Base-by-base conservation (phyloP, 1,140 invertebrate genomes). In the Zaprionus taronus region DNA sequence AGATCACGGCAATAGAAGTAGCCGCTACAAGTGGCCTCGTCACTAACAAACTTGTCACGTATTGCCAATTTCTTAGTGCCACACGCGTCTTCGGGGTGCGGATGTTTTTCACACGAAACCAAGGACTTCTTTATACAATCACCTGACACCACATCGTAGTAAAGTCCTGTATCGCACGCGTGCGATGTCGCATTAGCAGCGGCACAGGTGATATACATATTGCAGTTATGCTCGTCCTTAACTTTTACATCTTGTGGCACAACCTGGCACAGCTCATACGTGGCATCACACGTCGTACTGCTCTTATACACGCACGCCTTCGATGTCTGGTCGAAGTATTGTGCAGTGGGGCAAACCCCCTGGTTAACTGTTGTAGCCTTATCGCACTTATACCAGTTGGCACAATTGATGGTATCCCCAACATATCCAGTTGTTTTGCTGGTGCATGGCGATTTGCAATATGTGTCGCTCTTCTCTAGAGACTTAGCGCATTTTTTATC, bases 1-100 rank as follows among this genome's bases (percentile, higher is more conserved):
- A 85, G 36, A 47, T 91, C 91, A 0, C 49, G 65, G 17, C 91
- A 92, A 65, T 85, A 91, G 41, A 72, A 91, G 53, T 91, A 92
- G 1, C 91, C 91, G 6, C 83, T 73, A 58, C 91, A 92, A 4
- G 91, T 87, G 17, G 85, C 90, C 0, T 69, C 57, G 41, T 92
- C 91, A 4, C 77, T 15, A 2, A 91, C 83, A 55, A 91, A 92
- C 34, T 62, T 73, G 41, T 81, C 58, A 1, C 73, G 81, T 15
- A 60, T 41, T 1, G 91, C 81, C 38, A 81, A 53, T 44, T 89
- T 92, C 55, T 71, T 80, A 20, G 64, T 91, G 57, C 91, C 91
- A 47, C 91, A 92, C 0, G 61, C 80, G 9, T 80, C 53, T 0
- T 69, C 55, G 9, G 91, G 91, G 9, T 78, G 5, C 6, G 91